A percentile compares a stretch with the other conserved stretches of the same genome.
phyloP scores from a whole-genome alignment of 2,113 vertebrate genomes.

The Crypturellus undulatus region DNA sequence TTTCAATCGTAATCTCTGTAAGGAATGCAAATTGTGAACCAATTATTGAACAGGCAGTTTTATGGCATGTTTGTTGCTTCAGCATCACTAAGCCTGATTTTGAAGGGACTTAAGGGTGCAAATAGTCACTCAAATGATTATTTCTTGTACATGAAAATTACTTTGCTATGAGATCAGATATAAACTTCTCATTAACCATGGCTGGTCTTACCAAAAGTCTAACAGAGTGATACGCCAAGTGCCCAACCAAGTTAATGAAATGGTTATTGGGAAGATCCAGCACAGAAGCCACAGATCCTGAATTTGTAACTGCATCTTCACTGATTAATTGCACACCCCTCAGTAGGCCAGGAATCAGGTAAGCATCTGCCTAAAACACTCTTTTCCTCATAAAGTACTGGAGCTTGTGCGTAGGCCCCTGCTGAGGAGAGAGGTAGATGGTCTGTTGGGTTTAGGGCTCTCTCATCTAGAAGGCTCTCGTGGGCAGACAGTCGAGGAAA shows the following conservation, averaged over 20 bases:
- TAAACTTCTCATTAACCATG: background rate
- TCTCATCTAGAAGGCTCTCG: background rate
- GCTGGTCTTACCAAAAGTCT: background rate
- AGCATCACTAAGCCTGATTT: background rate
- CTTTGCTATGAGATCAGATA: too few species aligned
- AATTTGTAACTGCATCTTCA: background rate
- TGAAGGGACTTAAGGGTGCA: background rate
- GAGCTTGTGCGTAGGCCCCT: background rate
- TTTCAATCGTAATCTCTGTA: background rate
- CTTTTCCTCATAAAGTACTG: background rate
- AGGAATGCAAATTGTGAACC: background rate
- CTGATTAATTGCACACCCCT: background rate
- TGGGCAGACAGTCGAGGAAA: rapidly evolving
- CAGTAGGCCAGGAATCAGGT: background rate
- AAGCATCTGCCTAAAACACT: background rate
- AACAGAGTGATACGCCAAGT: background rate
- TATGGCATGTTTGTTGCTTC: background rate
- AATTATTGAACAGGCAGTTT: background rate
- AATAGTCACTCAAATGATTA: background rate
- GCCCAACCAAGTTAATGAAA: background rate
- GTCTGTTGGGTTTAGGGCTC: background rate
- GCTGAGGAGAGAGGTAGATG: background rate
- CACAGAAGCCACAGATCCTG: background rate
- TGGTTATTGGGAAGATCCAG: background rate
- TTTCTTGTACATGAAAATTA: background rate